Percentiles rank a stretch among this genome's conserved stretches.
phyloP scores from a whole-genome alignment of 2,797 vertebrate genomes.

The Cheirogaleus major region DNA sequence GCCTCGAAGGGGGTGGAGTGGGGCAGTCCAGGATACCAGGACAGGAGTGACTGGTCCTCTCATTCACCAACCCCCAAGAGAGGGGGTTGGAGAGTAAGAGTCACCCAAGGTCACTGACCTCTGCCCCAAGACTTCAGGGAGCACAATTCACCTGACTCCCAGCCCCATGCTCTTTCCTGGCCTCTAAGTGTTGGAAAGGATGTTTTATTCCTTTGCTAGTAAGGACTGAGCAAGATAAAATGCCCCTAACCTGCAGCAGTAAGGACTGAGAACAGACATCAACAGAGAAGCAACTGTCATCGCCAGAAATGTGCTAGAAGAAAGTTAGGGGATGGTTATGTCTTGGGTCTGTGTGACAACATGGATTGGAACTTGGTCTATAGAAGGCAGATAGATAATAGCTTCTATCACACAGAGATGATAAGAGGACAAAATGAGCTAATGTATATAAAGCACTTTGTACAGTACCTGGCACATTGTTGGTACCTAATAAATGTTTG shows the following conservation, averaged over 20 bases:
- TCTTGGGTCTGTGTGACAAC: constrained; percentile 8
- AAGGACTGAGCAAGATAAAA: constrained; percentile 49
- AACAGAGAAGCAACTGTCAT: constrained; percentile 3
- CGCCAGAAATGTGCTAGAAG: constrained; percentile 37
- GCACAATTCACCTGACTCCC: neutral
- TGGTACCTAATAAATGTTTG: constrained; percentile 49
- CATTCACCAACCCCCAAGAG: neutral
- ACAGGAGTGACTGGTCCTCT: neutral
- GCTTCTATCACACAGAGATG: constrained; percentile 28
- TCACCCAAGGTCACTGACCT: neutral
- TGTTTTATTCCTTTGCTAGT: constrained; percentile 25
- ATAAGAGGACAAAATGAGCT: constrained; percentile 36
- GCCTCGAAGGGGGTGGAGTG: neutral
- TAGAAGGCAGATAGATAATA: constrained; percentile 48
- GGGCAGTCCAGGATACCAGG: neutral
- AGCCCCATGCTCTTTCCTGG: neutral
- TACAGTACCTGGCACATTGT: neutral
- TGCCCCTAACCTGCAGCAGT: neutral
- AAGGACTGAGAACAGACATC: neutral
- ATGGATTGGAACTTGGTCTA: constrained; percentile 24
- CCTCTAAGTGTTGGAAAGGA: neutral
- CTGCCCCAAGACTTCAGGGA: constrained; percentile 14
- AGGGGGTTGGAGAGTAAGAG: neutral
- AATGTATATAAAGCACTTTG: constrained; percentile 18
- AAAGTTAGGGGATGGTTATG: constrained; percentile 45